Evolutionary conservation across 2,113 vertebrate species (phyloP), one percentile per base, ranked within the genome.

Genomic region (Rynchops niger): DNA sequence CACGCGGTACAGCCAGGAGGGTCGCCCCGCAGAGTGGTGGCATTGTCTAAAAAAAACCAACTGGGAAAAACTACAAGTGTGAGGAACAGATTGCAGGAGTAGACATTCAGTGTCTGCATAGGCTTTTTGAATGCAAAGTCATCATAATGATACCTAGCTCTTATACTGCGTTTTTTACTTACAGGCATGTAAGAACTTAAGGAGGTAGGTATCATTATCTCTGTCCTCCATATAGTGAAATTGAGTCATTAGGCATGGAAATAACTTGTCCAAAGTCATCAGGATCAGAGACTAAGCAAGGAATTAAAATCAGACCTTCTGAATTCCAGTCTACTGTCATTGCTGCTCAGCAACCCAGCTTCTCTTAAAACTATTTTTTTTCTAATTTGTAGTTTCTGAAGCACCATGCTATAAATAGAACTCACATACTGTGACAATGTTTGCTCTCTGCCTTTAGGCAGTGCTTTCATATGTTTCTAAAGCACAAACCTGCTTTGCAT

Each of bases 341-440:
- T 69, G 94, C 96, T 96, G 94, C 95, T 96, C 94, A 91, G 94
- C 95, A 93, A 93, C 93, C n/a, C 55, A 91, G 84, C 71, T 85
- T 94, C 84, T 94, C 78, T 86, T 91, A 55, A 85, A 93, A 87
- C 25, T 70, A 10, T 14, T 40, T 86, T 66, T 88, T 89, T 69
- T 32, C 86, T 94, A 86, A 95, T 94, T 91, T 82, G 86, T 95
- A 91, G 82, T 96, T 95, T 94, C 69, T 32, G 79, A 94, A 92
- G 73, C 34, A 61, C 70, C 0, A 0, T 61, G 71, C 86, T 91
- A 89, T 97, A 94, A 95, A 90, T 93, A 91, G 95, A 86, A 53
- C 29, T 78, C 61, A 58, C 88, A 93, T 32, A 71, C 83, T 73
- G 88, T 92, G 94, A 74, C 86, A 94, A n/a, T 87, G 70, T 90